Conservation (phyloP, 1,140 invertebrate genomes). For the Drosophila funebris region DNA sequence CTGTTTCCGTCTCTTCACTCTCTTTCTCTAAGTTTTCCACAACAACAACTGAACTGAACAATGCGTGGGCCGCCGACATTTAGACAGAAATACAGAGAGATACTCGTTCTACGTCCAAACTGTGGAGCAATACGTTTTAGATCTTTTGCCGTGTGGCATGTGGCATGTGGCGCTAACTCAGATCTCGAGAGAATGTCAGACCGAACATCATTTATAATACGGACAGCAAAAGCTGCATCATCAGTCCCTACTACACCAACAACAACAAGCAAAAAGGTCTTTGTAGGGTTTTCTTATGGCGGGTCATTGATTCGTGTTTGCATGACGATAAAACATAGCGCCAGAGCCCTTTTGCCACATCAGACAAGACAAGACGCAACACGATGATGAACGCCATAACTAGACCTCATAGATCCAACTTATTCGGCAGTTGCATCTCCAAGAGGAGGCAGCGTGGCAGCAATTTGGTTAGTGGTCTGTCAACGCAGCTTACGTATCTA, state of each 20-base stretch:
- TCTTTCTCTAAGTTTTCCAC: slow-evolving; percentile 2
- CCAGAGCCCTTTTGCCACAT: slow-evolving; percentile 48
- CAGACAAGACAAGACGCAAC: slow-evolving; percentile 48
- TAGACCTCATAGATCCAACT: slow-evolving; percentile 61
- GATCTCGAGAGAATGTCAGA: slow-evolving; percentile 21
- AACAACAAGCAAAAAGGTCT: neutral
- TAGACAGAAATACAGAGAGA: slow-evolving; percentile 44
- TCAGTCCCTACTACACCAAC: neutral
- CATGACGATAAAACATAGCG: slow-evolving; percentile 31
- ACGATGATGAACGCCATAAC: slow-evolving; percentile 64
- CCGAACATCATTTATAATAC: slow-evolving; percentile 65
- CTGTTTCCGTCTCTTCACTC: neutral
- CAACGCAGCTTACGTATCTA: neutral
- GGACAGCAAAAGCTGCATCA: slow-evolving; percentile 30
- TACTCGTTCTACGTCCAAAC: neutral
- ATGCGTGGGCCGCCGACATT: slow-evolving; percentile 69
- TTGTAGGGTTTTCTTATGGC: slow-evolving; percentile 4
- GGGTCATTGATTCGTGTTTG: slow-evolving; percentile 48
- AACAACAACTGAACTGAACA: slow-evolving; percentile 12
- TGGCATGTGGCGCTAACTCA: slow-evolving; percentile 69
- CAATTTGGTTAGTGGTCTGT: neutral
- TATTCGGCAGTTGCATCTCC: slow-evolving; percentile 19
- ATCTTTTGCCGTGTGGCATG: slow-evolving; percentile 62
- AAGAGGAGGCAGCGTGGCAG: neutral
- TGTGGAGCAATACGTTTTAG: slow-evolving; percentile 40